These are phyloP conservation scores for Pelmatolapia mariae DNA, from an alignment of 2,113 vertebrate genomes.

Conservation along the genomic window DNA sequence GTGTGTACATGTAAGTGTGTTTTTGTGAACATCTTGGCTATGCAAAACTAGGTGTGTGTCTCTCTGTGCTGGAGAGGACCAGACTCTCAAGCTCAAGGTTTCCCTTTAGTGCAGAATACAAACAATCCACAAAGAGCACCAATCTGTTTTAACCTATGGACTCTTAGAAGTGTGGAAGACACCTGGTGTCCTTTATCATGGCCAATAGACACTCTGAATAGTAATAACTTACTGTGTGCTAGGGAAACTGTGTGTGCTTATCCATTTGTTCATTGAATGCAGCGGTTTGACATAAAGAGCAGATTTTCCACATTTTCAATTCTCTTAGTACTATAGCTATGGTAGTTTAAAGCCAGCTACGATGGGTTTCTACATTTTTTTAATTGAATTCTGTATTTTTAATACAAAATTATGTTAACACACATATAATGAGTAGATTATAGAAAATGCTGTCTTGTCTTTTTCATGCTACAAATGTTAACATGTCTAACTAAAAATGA, in stretches of 20 bases:
- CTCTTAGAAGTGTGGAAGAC: not conserved
- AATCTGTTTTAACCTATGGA: not conserved
- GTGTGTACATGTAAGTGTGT: not conserved
- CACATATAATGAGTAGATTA: not conserved
- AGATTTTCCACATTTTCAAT: not conserved
- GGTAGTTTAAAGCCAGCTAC: not conserved
- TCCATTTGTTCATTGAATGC: not conserved
- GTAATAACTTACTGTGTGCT: not conserved
- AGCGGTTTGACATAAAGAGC: not conserved
- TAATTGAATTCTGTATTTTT: not conserved
- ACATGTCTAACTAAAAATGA: not conserved
- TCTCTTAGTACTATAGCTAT: not conserved
- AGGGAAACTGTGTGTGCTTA: not conserved
- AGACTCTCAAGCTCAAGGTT: conserved; percentile 33
- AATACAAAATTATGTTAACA: not conserved
- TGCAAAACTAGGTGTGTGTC: not conserved
- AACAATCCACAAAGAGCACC: not conserved
- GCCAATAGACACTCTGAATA: conserved; percentile 15
- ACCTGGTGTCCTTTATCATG: conserved; percentile 19
- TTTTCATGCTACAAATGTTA: not conserved
- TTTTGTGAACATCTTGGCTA: not conserved
- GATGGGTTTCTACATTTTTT: not conserved
- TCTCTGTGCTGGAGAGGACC: not conserved
- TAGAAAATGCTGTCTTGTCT: not conserved
- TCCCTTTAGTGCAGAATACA: conserved; percentile 10